Base-by-base conservation (phyloP, 64 coral and sea anemone genomes). In the Montipora cactus region DNA sequence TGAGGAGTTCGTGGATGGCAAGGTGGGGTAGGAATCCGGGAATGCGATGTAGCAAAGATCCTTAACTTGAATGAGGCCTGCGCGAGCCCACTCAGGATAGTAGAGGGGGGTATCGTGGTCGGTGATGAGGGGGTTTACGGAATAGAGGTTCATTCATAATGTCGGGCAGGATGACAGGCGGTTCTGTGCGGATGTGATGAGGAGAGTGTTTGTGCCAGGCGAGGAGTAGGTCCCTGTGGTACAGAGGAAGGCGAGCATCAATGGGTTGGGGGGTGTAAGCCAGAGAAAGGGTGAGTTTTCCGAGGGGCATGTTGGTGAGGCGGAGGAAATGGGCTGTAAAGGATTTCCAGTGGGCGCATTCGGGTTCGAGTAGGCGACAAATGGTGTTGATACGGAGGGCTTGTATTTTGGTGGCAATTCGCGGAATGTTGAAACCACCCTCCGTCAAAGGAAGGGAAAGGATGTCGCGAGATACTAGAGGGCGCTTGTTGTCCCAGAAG, bases 361-460 rank as follows among this genome's bases (percentile, higher is more conserved):
- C 61, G 8, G 9, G 61, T 4, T 11, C 13, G 9, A 64, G 14
- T 8, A 15, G 59, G 59, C 59, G 59, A 2, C 59, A 0, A 1
- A 64, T 0, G 59, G 76, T 91, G 22, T 79, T 81, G 4, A 91
- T 15, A 1, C 89, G 21, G 1, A 91, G 78, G 0, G 79, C 89
- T 0, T 66, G 6, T 10, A 91, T 49, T 50, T 91, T 91, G 3
- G 25, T 23, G 0, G 62, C 52, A 13, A 91, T 71, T 4, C 59
- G 10, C 0, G 48, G 78, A 5, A 91, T 49, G 49, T 91, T 91
- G 67, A 91, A 73, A 4, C 77, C 89, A 14, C 89, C 89, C 4
- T 81, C 28, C 0, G 55, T 15, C 5, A 37, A 1, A 0, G 89
- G 79, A 19, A 70, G 89, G 16, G 77, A 28, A 1, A 91, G 44